A percentile compares a stretch with the other conserved stretches of the same genome.
phyloP scores from a whole-genome alignment of 2,113 vertebrate species.

The Melanotaenia duboulayi region DNA sequence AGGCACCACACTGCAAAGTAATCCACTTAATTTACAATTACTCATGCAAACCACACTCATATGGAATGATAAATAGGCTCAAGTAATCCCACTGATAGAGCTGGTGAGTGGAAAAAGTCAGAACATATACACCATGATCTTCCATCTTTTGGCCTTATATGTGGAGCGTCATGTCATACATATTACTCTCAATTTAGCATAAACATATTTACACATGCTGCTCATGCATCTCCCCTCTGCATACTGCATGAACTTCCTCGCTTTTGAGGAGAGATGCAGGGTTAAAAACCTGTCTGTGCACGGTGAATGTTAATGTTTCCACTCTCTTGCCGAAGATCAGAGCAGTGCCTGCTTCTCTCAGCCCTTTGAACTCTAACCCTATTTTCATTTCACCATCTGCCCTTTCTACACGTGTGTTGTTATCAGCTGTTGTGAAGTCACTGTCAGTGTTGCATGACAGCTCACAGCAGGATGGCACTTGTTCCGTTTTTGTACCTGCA shows the following conservation, averaged over 20 bases:
- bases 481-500: slow-evolving; percentile 6
- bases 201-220: slow-evolving; percentile 18
- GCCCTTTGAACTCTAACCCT: slow-evolving; percentile 72
- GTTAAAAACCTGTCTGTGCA: slow-evolving; percentile 39
- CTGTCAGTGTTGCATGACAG: neutral
- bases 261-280: slow-evolving; percentile 65
- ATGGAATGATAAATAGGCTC: slow-evolving; percentile 69
- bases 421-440: slow-evolving; percentile 5
- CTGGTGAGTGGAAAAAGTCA: slow-evolving; percentile 20
- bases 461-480: neutral
- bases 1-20: slow-evolving; percentile 69
- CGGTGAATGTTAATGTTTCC: slow-evolving; percentile 76
- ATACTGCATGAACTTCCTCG: slow-evolving; percentile 35
- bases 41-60: slow-evolving; percentile 71
- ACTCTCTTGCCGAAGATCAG: slow-evolving; percentile 73
- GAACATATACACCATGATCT: slow-evolving; percentile 17
- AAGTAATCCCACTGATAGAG: slow-evolving; percentile 63
- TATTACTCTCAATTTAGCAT: neutral
- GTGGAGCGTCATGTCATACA: neutral
- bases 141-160: slow-evolving; percentile 18
- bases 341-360: slow-evolving; percentile 53
- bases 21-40: slow-evolving; percentile 83
- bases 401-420: neutral
- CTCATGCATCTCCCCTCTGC: slow-evolving; percentile 16
- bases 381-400: slow-evolving; percentile 31